Conservation (phyloP, 2,888 invertebrate species). For the Amphipyra berbera region DNA sequence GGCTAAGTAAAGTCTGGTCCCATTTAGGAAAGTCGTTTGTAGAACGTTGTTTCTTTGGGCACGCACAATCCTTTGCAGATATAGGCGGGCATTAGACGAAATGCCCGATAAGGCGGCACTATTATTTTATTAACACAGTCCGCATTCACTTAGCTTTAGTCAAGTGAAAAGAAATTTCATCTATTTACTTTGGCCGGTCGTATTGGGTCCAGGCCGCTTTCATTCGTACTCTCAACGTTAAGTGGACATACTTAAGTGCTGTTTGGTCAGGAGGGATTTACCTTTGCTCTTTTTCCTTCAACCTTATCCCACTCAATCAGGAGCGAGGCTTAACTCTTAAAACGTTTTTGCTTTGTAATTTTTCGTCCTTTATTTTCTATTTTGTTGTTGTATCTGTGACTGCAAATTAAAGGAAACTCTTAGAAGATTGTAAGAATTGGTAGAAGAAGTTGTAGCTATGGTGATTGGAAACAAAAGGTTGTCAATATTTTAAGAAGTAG, state of each 20-base stretch:
- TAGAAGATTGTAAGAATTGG: slow-evolving; percentile 13
- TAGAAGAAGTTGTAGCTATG: slow-evolving; percentile 15
- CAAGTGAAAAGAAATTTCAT: slow-evolving; percentile 76
- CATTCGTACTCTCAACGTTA: slow-evolving; percentile 78
- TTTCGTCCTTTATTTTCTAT: slow-evolving; percentile 59
- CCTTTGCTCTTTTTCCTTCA: slow-evolving; percentile 85
- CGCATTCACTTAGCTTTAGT: slow-evolving; percentile 62
- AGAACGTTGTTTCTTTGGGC: slow-evolving; percentile 35
- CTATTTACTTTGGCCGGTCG: slow-evolving; percentile 79
- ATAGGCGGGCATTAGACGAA: slow-evolving; percentile 33
- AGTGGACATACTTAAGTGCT: slow-evolving; percentile 88
- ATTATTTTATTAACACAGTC: slow-evolving; percentile 67
- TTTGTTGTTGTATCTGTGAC: slow-evolving; percentile 49
- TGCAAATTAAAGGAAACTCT: slow-evolving; percentile 30
- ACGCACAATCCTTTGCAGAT: slow-evolving; percentile 43
- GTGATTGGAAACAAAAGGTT: slow-evolving; percentile 7
- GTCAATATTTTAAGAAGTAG: slow-evolving; percentile 3
- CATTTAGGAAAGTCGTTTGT: slow-evolving; percentile 48
- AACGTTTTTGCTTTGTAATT: slow-evolving; percentile 75
- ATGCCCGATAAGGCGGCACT: slow-evolving; percentile 52
- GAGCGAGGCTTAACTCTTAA: slow-evolving; percentile 71
- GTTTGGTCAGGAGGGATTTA: slow-evolving; percentile 88
- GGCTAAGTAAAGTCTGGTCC: slow-evolving; percentile 41
- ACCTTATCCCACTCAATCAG: slow-evolving; percentile 85
- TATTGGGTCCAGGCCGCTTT: slow-evolving; percentile 71